Percentiles rank a stretch among this genome's conserved stretches.
These are phyloP conservation scores for Drosophila melanogaster DNA, from an alignment of 1,140 invertebrate genomes.

Conservation along the genomic window Release_6_plus_ISO1_MT NC_004354.4:8898001-8898500, in stretches of 20 bases:
- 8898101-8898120: conserved; percentile 2
- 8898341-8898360: no score
- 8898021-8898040: conserved; percentile 23
- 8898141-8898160: conserved; percentile 38
- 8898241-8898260: conserved; percentile 42
- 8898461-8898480: no score
- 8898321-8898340: no score
- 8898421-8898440: no score
- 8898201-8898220: conserved; percentile 6
- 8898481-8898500: no score
- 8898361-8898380: no score
- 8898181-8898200: conserved; percentile 19
- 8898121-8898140: conserved; percentile 55
- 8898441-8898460: no score
- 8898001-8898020: conserved; percentile 34
- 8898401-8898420: no score
- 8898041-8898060: conserved; percentile 52
- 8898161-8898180: conserved; percentile 16
- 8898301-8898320: conserved; percentile 12
- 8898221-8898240: conserved; percentile 7
- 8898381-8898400: no score
- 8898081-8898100: conserved; percentile 20
- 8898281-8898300: conserved; percentile 50
- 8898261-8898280: conserved; percentile 57
- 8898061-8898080: conserved; percentile 18